Evolutionary conservation across 2,113 vertebrate genomes (phyloP).

Genomic region (Atherinomorus stipes): DNA sequence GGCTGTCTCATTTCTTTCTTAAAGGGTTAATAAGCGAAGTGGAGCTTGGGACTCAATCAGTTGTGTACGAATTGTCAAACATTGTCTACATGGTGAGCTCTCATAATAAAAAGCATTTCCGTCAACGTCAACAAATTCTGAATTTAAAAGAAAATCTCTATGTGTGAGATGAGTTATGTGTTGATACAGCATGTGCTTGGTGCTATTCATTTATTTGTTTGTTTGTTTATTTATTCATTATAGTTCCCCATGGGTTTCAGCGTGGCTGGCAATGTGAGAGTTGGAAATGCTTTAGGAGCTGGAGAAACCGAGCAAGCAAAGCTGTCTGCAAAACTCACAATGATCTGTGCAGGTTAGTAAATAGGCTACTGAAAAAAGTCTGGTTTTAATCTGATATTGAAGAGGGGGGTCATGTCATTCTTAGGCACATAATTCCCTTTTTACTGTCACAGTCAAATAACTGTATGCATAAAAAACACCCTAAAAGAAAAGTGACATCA

Average conservation of each 20-base stretch:
- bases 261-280: slow-evolving; percentile 84
- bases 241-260: slow-evolving; percentile 88
- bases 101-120: not conserved
- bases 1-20: not conserved
- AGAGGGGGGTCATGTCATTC: too few species aligned
- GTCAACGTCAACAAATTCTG: not conserved
- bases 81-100: slow-evolving; percentile 88
- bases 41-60: slow-evolving; percentile 89
- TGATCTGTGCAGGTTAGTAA: slow-evolving; percentile 66
- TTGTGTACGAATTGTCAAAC: slow-evolving; percentile 84
- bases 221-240: slow-evolving; percentile 3
- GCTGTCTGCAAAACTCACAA: slow-evolving; percentile 77
- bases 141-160: not conserved
- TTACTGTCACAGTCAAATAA: too few species aligned
- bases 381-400: too few species aligned
- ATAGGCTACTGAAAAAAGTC: not conserved
- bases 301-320: slow-evolving; percentile 84
- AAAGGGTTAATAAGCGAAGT: slow-evolving; percentile 89
- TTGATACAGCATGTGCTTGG: too few species aligned
- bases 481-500: too few species aligned
- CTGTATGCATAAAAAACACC: too few species aligned
- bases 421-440: too few species aligned
- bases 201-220: too few species aligned
- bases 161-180: not conserved
- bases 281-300: slow-evolving; percentile 88